Evolutionary conservation across 2,797 vertebrate genomes (phyloP).

Genomic region (Chrysocyon brachyurus): DNA sequence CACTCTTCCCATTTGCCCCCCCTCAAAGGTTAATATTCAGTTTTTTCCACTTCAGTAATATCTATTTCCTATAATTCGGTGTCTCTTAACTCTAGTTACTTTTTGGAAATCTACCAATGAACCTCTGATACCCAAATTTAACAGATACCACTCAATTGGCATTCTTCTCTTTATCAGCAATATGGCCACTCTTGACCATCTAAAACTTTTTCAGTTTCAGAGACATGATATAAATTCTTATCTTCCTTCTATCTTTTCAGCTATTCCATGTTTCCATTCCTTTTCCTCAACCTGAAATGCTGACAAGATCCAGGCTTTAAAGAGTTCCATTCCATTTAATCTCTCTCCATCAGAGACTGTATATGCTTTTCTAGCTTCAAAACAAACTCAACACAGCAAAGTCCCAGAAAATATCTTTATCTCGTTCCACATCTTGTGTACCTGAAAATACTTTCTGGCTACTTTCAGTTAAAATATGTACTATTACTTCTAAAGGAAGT

Average conservation of each 20-base stretch:
- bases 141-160: not conserved
- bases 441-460: slow-evolving; percentile 4
- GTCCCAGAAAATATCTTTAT: not conserved
- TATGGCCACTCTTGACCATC: not conserved
- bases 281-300: not conserved
- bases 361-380: not conserved
- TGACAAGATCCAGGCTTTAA: not conserved
- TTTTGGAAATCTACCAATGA: not conserved
- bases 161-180: not conserved
- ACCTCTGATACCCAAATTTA: not conserved
- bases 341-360: not conserved
- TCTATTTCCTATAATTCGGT: not conserved
- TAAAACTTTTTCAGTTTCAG: not conserved
- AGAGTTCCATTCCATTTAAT: not conserved
- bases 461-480: not conserved
- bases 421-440: not conserved
- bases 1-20: not conserved
- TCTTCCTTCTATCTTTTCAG: not conserved
- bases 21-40: not conserved
- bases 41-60: slow-evolving; percentile 5
- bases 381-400: not conserved
- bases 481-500: slow-evolving; percentile 23
- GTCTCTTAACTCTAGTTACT: not conserved
- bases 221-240: not conserved
- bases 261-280: not conserved